A percentile compares a stretch with the other conserved stretches of the same genome.
Conservation (phyloP, 2,113 vertebrate genomes). For the Brachypodius melanocephalos region DNA sequence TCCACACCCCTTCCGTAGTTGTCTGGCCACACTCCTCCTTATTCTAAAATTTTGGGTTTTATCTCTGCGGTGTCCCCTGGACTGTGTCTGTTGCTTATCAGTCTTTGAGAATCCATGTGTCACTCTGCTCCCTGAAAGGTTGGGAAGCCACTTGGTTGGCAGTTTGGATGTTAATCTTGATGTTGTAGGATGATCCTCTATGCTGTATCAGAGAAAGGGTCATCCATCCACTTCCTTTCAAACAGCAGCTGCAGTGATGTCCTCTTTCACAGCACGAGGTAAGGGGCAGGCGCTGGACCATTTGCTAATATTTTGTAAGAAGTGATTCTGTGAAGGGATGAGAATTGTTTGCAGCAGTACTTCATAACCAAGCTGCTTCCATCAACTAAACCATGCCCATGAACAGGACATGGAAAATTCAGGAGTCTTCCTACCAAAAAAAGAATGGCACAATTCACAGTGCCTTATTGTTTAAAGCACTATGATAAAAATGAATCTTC, state of each 20-base stretch:
- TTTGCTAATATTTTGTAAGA: not conserved
- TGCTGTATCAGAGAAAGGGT: not conserved
- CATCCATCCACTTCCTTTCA: not conserved
- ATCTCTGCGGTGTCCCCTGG: not conserved
- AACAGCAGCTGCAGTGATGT: not conserved
- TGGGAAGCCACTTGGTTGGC: not conserved
- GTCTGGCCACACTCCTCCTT: not conserved
- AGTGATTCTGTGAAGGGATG: not conserved
- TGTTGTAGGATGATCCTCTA: not conserved
- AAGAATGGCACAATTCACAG: not conserved
- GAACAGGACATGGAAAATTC: not conserved
- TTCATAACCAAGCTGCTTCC: not conserved
- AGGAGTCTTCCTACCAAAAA: not conserved
- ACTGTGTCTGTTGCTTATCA: not conserved
- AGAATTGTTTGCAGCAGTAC: not conserved
- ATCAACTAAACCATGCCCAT: rapidly evolving
- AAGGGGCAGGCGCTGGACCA: not conserved
- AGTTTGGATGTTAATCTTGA: not conserved
- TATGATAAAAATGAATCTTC: not conserved
- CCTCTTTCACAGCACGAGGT: not conserved
- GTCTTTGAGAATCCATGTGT: not conserved
- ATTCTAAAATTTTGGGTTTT: not conserved
- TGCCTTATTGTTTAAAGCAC: not conserved
- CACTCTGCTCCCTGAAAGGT: not conserved
- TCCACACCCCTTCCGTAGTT: not conserved